phyloP scores from a whole-genome alignment of 2,113 vertebrate species.

The Amazona vittata region DNA sequence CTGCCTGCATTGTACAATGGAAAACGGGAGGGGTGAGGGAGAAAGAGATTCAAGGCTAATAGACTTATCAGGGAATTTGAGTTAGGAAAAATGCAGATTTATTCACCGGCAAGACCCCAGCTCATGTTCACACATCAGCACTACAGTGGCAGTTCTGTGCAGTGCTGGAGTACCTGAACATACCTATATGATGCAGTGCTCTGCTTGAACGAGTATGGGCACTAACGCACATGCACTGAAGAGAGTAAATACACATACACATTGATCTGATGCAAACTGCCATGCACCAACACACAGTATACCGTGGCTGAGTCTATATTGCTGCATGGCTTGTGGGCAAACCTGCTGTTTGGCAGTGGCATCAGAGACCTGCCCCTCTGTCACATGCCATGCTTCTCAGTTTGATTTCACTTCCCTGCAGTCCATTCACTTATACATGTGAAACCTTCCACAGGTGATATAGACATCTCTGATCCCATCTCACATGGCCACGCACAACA shows the following conservation, averaged over 20 bases:
- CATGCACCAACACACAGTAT: background rate
- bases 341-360: background rate
- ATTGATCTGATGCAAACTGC: no score
- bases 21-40: background rate
- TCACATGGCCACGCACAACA: fast-evolving
- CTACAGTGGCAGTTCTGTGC: fast-evolving
- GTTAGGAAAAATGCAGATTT: background rate
- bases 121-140: fast-evolving
- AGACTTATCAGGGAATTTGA: background rate
- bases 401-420: background rate
- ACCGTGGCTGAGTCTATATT: background rate
- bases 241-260: fast-evolving
- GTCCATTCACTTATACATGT: fast-evolving
- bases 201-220: fast-evolving
- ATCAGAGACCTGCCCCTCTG: no score
- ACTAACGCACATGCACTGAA: fast-evolving
- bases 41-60: background rate
- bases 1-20: background rate
- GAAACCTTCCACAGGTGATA: fast-evolving
- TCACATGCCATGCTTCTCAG: fast-evolving
- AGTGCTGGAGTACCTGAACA: fast-evolving
- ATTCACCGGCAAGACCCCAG: background rate
- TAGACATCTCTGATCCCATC: background rate
- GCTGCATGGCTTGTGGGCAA: background rate
- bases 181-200: fast-evolving